Evolutionary conservation across 30 jellyfish, hydroid and myxozoan genomes (phyloP), one percentile per base, ranked within the genome.

Genomic region (Morbakka virulenta): DNA sequence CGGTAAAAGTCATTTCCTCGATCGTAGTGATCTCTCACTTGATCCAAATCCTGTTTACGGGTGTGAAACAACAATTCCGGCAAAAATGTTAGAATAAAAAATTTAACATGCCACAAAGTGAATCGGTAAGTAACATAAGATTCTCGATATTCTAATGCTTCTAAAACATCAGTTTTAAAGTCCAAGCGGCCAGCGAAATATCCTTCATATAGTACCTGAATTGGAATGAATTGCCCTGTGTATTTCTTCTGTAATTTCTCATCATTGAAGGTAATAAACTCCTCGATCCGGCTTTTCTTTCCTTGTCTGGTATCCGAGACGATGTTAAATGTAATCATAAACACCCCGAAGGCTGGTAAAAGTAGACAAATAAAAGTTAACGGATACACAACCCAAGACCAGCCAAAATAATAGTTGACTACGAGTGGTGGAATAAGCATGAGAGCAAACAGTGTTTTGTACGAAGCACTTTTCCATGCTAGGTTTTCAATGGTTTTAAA

Each of bases 1-100:
- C 78, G 86, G 84, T 89, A 89, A 74, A 89, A 89, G 50, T 89
- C 97, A 32, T 89, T 82, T n/a, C 97, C 97, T 24, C 97, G 93
- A 81, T 89, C 90, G 79, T 89, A 89, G 49, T 89, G 97, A 69
- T 89, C 97, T 28, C 95, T 11, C 3, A 89, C 97, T 57, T 89
- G 97, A 2, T 76, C 84, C 3, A 35, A 51, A 67, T 89, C 97
- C 51, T 89, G 97, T 6, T 52, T 75, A 62, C 72, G 69, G 24
- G 87, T 72, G 62, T 89, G 97, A 35, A 82, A 64, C 31, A 85
- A 28, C 95, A 89, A 66, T 81, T 89, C 97, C 0, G 97, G 97
- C 13, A 89, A 65, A 67, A 89, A 89, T 23, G 69, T 89, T 48
- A 82, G 61, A 64, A 89, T 69, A 82, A 89, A 89, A 67, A 89